Evolutionary conservation across 2,797 vertebrate species (phyloP), one percentile per base, ranked within the genome.

Genomic region (Microctenopoma stevenorrisi): DNA sequence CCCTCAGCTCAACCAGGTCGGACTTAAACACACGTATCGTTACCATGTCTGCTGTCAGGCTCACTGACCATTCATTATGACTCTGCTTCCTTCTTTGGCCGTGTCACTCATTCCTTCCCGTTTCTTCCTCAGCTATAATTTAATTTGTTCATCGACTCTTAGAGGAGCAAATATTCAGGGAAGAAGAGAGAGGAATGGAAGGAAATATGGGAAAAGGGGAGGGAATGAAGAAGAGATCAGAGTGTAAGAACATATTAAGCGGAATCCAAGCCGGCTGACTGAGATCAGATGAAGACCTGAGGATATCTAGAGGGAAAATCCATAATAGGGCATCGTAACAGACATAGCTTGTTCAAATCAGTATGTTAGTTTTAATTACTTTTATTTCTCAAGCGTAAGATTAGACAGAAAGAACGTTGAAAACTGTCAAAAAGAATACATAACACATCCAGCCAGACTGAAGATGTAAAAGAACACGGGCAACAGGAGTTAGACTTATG

Each of bases 271-370:
- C 69, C 74, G 26, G 43, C 73, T 89, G 82, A 87, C 88, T 88
- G 88, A 86, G 88, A 91, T 92, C 87, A 91, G 78, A 92, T 89
- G 89, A 87, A 87, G 86, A 89, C 86, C 88, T 72, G 65, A 74
- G 75, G 66, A 76, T 85, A 82, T 85, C 85, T 79, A 33, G 68
- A 78, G 81, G 86, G 76, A 78, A 88, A 88, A 89, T 91, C 84
- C 77, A 88, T 90, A 85, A 90, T 68, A 86, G 68, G 64, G 69
- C 79, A 86, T 76, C 58, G 46, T 52, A 85, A 88, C 83, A 83
- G 73, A 59, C 47, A 76, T 65, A 81, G 52, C 49, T 72, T 61
- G 64, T 48, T 63, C 54, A 74, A 69, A 80, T 75, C 46, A 28
- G 81, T 67, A 28, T 15, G 4, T 57, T 74, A 18, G 71, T 64